Percentiles rank a stretch among this genome's conserved stretches.
Conservation (phyloP, 2,888 invertebrate genomes). For the Coleophora flavipennella region DNA sequence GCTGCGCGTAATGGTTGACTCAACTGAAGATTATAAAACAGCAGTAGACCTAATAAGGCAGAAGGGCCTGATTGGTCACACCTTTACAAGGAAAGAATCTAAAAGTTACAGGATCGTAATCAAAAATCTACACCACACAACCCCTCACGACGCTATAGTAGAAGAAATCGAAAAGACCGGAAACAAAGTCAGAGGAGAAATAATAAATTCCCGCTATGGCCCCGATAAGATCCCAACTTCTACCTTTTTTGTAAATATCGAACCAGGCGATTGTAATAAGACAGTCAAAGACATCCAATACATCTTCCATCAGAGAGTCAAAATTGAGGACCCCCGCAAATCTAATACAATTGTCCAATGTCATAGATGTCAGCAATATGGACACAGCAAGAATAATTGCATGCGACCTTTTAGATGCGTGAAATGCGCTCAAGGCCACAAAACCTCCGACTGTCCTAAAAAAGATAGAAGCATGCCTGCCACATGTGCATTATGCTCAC, state of each 20-base stretch:
- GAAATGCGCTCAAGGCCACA: constrained; percentile 16
- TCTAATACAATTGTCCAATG: constrained; percentile 13
- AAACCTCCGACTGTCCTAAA: constrained; percentile 13
- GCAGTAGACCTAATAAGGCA: constrained; percentile 7
- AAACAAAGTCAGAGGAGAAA: constrained; percentile 16
- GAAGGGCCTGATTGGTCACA: constrained; percentile 18
- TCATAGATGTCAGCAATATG: constrained; percentile 17
- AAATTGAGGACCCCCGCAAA: constrained; percentile 14
- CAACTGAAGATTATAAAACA: constrained; percentile 9
- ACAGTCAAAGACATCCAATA: constrained; percentile 3
- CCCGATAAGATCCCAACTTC: constrained; percentile 15
- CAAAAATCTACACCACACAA: constrained; percentile 16
- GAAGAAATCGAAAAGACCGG: constrained; percentile 15
- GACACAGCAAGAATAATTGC: constrained; percentile 18
- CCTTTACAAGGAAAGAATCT: constrained; percentile 16
- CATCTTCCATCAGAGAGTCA: constrained; percentile 11
- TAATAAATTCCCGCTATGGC: constrained; percentile 14
- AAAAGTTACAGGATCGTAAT: constrained; percentile 17
- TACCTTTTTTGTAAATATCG: constrained; percentile 19
- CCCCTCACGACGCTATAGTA: constrained; percentile 10
- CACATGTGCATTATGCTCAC: constrained; percentile 13
- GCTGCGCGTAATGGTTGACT: constrained; percentile 4
- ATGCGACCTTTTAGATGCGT: constrained; percentile 17
- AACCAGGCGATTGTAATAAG: constrained; percentile 11
- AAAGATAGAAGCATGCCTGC: constrained; percentile 14